Evolutionary conservation across 2,888 invertebrate genomes (phyloP).

Genomic region (Scrobipalpa costella): DNA sequence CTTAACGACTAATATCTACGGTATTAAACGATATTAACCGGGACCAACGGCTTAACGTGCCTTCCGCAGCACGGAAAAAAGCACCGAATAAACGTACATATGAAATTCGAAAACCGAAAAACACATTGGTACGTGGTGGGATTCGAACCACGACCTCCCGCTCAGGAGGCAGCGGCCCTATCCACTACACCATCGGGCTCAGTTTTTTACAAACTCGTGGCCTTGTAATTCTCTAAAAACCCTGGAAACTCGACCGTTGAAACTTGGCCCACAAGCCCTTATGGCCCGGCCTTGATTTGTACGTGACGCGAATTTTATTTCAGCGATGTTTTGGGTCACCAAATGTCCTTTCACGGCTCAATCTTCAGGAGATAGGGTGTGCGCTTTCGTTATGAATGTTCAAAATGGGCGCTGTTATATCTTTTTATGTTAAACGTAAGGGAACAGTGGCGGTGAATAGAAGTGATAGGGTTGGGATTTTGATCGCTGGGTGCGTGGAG

Average conservation of each 20-base stretch:
- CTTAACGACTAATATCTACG: too few species aligned
- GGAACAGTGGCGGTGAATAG: conserved; percentile 11
- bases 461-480: conserved; percentile 11
- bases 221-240: conserved; percentile 34
- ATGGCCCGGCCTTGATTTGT: conserved; percentile 59
- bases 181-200: too few species aligned
- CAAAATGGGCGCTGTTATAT: conserved; percentile 8
- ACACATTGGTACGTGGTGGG: too few species aligned
- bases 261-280: conserved; percentile 62
- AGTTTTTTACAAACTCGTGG: too few species aligned
- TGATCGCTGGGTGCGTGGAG: background rate
- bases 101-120: too few species aligned
- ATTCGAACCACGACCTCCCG: too few species aligned
- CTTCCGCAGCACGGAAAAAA: too few species aligned
- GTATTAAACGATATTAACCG: too few species aligned
- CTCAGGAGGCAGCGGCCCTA: too few species aligned
- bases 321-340: conserved; percentile 53
- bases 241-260: conserved; percentile 54
- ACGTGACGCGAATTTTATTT: conserved; percentile 66
- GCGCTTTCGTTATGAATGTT: conserved; percentile 49
- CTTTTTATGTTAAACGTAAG: conserved; percentile 8
- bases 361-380: conserved; percentile 52
- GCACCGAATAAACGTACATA: too few species aligned
- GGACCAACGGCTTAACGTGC: too few species aligned
- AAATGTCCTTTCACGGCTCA: conserved; percentile 60